Base-by-base conservation (phyloP, 1,140 invertebrate species). In the Ptiloglossa arizonensis region DNA sequence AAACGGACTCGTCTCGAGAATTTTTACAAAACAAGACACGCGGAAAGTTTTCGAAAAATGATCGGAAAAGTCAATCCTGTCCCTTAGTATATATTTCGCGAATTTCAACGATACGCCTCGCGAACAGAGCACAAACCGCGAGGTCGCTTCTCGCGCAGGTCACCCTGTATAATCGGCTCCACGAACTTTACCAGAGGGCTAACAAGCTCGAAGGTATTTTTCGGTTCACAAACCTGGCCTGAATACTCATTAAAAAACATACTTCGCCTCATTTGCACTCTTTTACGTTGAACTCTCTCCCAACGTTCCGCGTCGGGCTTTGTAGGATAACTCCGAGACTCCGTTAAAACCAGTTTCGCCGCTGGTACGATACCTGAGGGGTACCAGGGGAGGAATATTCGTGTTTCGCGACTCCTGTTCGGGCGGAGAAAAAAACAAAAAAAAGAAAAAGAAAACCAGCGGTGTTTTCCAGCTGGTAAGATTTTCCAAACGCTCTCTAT, bases 201-300 rank as follows among this genome's bases (percentile, higher is more conserved):
- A 48, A 35, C 62, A 63, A 56, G 62, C 60, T 32, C 62, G 48
- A 44, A 41, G 71, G 71, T 50, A 66, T 66, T 74, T 74, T 74
- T 32, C 38, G 38, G 35, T 66, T 44, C 60, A 32, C 48, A 32
- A 41, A 24, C 22, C 19, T 48, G 60, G 41, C 46, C 48, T 66
- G 71, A 74, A 66, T 66, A 48, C 62, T 74, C 71, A 66, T 74
- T 74, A 57, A 74, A 56, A 56, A 62, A 74, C 60, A 54, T 27
- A 22, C 13, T 38, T 54, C 24, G 35, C 56, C 74, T 62, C 67
- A 32, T 70, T 77, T 24, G 44, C 32, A 19, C 67, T 54, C 68
- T 52, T 71, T 70, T 71, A 62, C 56, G 35, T 27, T 60, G 17
- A 77, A 77, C 54, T 77, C 69, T 77, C 74, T 71, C n/a, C n/a